These are phyloP conservation scores for Drosophila nannoptera DNA, from an alignment of 1,140 invertebrate genomes.

Conservation along the genomic window DNA sequence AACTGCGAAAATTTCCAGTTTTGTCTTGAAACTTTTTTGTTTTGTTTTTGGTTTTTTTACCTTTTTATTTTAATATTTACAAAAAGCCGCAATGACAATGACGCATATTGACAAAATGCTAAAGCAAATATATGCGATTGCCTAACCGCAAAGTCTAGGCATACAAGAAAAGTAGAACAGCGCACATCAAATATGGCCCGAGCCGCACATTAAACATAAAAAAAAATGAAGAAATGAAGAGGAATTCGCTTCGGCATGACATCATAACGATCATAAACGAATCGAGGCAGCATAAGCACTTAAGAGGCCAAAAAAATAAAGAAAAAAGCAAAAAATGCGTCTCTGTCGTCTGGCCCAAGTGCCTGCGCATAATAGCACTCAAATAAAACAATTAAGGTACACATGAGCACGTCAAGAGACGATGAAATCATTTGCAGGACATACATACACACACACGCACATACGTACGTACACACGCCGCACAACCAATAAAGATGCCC, in stretches of 20 bases:
- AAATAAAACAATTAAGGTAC: slow-evolving; percentile 77
- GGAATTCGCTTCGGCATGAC: slow-evolving; percentile 69
- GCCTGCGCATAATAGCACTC: slow-evolving; percentile 75
- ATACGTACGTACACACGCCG: neutral
- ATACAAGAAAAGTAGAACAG: slow-evolving; percentile 67
- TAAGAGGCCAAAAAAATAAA: slow-evolving; percentile 18
- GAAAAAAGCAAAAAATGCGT: slow-evolving; percentile 28
- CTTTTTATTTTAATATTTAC: slow-evolving; percentile 57
- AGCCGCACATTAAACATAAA: slow-evolving; percentile 22
- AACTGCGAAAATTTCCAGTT: slow-evolving; percentile 54
- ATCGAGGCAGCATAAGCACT: slow-evolving; percentile 57
- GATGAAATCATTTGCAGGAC: slow-evolving; percentile 74
- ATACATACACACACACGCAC: slow-evolving; percentile 27
- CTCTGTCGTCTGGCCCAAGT: slow-evolving; percentile 45
- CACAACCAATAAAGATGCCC: slow-evolving; percentile 50
- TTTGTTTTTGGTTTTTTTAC: slow-evolving; percentile 9
- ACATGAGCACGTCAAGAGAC: slow-evolving; percentile 69
- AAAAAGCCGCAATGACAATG: slow-evolving; percentile 62
- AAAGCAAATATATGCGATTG: slow-evolving; percentile 59
- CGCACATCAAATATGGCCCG: slow-evolving; percentile 55
- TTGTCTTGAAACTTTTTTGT: slow-evolving; percentile 28
- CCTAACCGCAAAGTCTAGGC: slow-evolving; percentile 54
- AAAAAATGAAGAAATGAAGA: slow-evolving; percentile 48
- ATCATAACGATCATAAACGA: slow-evolving; percentile 61
- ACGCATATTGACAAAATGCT: slow-evolving; percentile 71